These are phyloP conservation scores for Rotaria sp. DNA, from an alignment of 2,888 invertebrate genomes.

Conservation along the genomic window DNA sequence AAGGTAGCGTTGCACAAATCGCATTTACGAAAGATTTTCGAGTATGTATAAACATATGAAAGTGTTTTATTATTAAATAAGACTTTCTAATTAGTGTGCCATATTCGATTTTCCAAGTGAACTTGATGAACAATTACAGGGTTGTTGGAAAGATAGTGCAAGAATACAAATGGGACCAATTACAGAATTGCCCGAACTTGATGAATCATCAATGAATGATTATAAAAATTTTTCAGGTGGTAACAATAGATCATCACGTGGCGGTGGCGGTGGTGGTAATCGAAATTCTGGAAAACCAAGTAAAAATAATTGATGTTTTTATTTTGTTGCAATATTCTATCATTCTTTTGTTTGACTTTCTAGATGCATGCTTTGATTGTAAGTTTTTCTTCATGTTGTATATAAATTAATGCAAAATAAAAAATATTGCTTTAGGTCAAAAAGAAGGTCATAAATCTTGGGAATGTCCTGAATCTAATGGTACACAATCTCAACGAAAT, in stretches of 20 bases:
- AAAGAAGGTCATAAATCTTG: conserved; percentile 18
- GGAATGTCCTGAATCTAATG: background rate
- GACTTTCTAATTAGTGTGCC: conserved; percentile 44
- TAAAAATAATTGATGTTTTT: background rate
- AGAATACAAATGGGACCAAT: conserved; percentile 46
- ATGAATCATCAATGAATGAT: conserved; percentile 42
- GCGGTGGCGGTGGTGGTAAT: conserved; percentile 39
- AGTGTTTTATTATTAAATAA: background rate
- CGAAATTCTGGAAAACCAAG: background rate
- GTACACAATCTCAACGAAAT: background rate
- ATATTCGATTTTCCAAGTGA: conserved; percentile 49
- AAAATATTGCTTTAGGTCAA: background rate
- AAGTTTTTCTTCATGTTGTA: background rate
- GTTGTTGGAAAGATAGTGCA: conserved; percentile 46
- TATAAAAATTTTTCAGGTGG: background rate
- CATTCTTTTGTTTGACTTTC: background rate
- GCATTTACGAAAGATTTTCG: conserved; percentile 35
- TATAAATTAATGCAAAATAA: background rate
- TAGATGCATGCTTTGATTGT: background rate
- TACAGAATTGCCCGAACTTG: conserved; percentile 48
- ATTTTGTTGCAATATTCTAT: too few species aligned
- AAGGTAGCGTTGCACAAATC: conserved; percentile 24
- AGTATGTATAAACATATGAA: background rate
- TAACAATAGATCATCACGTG: conserved; percentile 16
- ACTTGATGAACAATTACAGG: conserved; percentile 43